Evolutionary conservation across 2,797 vertebrate genomes (phyloP), one percentile per base, ranked within the genome.

Genomic region (Setipinna tenuifilis): DNA sequence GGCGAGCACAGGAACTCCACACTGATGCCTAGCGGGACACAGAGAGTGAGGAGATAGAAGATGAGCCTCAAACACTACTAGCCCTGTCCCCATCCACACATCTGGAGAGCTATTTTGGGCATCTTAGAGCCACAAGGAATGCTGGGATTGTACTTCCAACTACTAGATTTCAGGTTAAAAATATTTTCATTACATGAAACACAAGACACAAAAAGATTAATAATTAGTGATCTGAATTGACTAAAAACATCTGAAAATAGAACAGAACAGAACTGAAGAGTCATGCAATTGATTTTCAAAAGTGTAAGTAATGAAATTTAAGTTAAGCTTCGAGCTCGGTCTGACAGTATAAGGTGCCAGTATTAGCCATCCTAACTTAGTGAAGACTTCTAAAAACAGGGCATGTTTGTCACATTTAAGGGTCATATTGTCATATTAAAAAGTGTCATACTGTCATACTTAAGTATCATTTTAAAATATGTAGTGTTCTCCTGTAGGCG

Each of bases 1-100:
- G 96, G 97, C 23, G 96, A 98, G 89, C 97, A 98, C 10, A 99
- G 95, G 92, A 98, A 98, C 93, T 97, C 96, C 89, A 99, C 96
- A 7, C 97, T 96, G 92, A 98, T 96, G 62, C 98, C 97, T 98
- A 91, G 21, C 89, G 65, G 48, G 48, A 83, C 21, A 50, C 14
- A 78, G 3, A 1, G 0, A 21, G 35, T 41, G 35, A 41, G 2
- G 35, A 41, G 35, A 41, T 41, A 41, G 35, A 2, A 44, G 19
- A 87, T 83, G 19, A 86, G 28, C 65, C 23, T 10, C n/a, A 54
- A 58, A 62, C 65, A 14, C 65, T 71, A 6, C 61, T 2, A 54
- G 35, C 35, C 50, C 10, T 12, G 2, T 54, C 12, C 50, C 25
- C 0, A 25, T 10, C 61, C 61, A 65, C n/a, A 41, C 10, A 54